These are phyloP conservation scores for Pteronotus mesoamericanus DNA, from an alignment of 2,797 vertebrate species.

Conservation along the genomic window DNA sequence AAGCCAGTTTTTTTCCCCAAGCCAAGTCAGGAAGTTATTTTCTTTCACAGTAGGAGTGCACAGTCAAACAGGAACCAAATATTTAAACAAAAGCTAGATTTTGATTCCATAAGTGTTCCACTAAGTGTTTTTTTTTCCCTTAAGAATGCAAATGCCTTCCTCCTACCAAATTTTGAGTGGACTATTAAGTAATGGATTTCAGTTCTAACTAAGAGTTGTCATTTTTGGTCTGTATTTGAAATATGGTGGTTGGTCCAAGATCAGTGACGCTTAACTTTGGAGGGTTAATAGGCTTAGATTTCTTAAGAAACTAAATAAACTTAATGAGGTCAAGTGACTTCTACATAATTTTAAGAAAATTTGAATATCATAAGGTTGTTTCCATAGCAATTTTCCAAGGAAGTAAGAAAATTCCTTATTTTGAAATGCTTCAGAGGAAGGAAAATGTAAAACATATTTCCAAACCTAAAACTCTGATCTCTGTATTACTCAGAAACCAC, in stretches of 20 bases:
- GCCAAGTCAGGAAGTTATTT: neutral
- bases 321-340: neutral
- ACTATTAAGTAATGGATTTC: neutral
- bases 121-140: neutral
- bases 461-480: neutral
- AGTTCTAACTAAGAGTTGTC: neutral
- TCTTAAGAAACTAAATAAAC: neutral
- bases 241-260: neutral
- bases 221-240: neutral
- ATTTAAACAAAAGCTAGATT: neutral
- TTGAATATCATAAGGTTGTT: neutral
- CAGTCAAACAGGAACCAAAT: neutral
- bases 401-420: neutral
- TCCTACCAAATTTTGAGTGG: neutral
- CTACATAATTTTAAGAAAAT: neutral
- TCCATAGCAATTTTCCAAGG: neutral
- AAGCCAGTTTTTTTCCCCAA: neutral
- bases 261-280: neutral
- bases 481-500: neutral
- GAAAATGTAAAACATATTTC: neutral
- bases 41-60: neutral
- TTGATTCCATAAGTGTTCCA: neutral
- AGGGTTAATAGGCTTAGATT: neutral
- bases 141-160: neutral
- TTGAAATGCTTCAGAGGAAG: neutral